Conservation (phyloP, 2,113 vertebrate species). For the Heloderma charlesbogerti region DNA sequence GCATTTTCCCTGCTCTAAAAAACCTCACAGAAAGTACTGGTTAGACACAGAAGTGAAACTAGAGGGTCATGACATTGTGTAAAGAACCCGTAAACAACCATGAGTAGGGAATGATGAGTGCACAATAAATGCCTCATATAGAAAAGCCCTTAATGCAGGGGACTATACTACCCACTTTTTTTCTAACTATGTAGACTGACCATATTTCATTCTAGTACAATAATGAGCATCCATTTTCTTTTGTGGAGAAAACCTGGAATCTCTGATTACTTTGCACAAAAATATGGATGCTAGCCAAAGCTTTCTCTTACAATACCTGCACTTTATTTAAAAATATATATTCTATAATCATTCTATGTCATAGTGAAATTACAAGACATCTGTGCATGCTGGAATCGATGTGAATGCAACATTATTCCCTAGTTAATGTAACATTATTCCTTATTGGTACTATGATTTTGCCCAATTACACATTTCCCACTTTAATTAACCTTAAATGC, state of each 20-base stretch:
- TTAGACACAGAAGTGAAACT: too few relatives aligned
- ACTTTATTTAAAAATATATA: neutral
- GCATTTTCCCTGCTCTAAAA: too few relatives aligned
- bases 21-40: too few relatives aligned
- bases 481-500: conserved; percentile 16
- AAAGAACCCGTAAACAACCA: too few relatives aligned
- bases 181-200: neutral
- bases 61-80: too few relatives aligned
- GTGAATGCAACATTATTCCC: conserved; percentile 6
- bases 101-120: too few relatives aligned
- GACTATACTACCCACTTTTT: neutral
- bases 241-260: neutral
- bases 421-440: conserved; percentile 12
- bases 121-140: too few relatives aligned
- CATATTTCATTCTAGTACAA: neutral
- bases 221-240: neutral
- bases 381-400: neutral
- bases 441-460: conserved; percentile 17
- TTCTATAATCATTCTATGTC: neutral
- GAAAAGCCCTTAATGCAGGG: too few relatives aligned
- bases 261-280: neutral
- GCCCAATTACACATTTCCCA: neutral
- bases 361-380: neutral
- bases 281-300: neutral
- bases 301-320: neutral